A percentile compares a stretch with the other conserved stretches of the same genome.
These are phyloP conservation scores for Fragum fragum DNA, from an alignment of 2,888 invertebrate genomes.

Conservation along the genomic window DNA sequence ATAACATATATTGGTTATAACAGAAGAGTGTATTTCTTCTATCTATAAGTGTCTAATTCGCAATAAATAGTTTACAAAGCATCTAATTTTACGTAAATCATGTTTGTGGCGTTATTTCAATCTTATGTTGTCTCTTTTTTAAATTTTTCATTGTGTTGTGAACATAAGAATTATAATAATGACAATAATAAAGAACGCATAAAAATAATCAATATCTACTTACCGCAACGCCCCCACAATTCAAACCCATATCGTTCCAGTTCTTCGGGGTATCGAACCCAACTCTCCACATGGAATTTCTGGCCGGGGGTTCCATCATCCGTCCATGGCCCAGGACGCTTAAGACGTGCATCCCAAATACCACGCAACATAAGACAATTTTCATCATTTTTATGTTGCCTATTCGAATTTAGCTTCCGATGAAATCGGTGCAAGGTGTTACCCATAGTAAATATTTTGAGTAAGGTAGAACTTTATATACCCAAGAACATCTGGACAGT, in stretches of 20 bases:
- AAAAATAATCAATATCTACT: constrained; percentile 8
- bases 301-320: constrained; percentile 41
- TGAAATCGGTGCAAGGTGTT: background rate
- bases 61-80: too few relatives aligned
- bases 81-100: too few relatives aligned
- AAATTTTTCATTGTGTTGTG: too few relatives aligned
- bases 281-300: constrained; percentile 53
- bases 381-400: background rate
- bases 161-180: too few relatives aligned
- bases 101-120: too few relatives aligned
- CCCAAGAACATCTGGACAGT: background rate
- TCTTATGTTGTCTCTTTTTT: too few relatives aligned
- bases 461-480: background rate
- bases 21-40: too few relatives aligned
- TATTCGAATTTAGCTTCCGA: too few relatives aligned
- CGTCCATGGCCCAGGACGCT: constrained; percentile 41
- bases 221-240: constrained; percentile 56
- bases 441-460: background rate
- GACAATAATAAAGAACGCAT: too few relatives aligned
- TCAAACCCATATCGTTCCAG: constrained; percentile 53
- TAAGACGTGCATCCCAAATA: background rate
- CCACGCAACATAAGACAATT: background rate
- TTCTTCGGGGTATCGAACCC: constrained; percentile 44
- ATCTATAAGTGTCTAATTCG: too few relatives aligned
- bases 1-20: too few relatives aligned